phyloP scores from a whole-genome alignment of 23 tunicate genomes.

The Halocynthia aurantium region DNA sequence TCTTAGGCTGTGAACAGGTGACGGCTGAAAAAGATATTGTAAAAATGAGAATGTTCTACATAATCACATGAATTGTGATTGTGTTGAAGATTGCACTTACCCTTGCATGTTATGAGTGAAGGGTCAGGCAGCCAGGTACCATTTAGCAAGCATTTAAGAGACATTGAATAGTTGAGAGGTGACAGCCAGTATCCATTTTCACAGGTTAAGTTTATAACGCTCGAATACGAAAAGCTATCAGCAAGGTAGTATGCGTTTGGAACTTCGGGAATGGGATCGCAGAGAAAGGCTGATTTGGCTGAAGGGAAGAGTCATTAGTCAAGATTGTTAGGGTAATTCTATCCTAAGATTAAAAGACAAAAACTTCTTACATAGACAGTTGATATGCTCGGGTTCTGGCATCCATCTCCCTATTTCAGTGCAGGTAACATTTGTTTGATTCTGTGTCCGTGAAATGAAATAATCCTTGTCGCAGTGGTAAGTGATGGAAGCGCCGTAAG shows the following conservation, averaged over 20 bases:
- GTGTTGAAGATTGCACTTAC: conserved; percentile 21
- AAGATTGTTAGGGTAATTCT: not conserved
- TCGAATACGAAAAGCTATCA: conserved; percentile 28
- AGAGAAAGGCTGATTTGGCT: conserved; percentile 35
- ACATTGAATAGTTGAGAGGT: conserved; percentile 23
- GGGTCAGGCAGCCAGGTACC: conserved; percentile 52
- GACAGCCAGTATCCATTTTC: conserved; percentile 54
- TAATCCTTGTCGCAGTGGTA: conserved; percentile 38
- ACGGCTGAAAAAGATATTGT: conserved; percentile 27
- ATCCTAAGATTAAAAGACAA: no score
- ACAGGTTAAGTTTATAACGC: conserved; percentile 39
- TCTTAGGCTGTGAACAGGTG: conserved; percentile 36
- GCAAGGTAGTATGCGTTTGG: conserved; percentile 33
- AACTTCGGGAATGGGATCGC: conserved; percentile 33
- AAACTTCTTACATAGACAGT: conserved; percentile 42
- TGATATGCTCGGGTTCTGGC: conserved; percentile 42
- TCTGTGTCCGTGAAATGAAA: conserved; percentile 17
- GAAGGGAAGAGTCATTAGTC: not conserved
- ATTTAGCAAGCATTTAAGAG: conserved; percentile 19
- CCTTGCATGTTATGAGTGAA: conserved; percentile 5
- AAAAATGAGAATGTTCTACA: not conserved
- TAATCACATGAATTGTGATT: not conserved
- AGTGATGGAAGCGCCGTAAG: conserved; percentile 12
- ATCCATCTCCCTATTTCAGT: conserved; percentile 38
- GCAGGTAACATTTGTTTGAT: conserved; percentile 24